These are phyloP conservation scores for Crypturellus tataupa DNA, from an alignment of 2,797 vertebrate species.

Conservation along the genomic window DNA sequence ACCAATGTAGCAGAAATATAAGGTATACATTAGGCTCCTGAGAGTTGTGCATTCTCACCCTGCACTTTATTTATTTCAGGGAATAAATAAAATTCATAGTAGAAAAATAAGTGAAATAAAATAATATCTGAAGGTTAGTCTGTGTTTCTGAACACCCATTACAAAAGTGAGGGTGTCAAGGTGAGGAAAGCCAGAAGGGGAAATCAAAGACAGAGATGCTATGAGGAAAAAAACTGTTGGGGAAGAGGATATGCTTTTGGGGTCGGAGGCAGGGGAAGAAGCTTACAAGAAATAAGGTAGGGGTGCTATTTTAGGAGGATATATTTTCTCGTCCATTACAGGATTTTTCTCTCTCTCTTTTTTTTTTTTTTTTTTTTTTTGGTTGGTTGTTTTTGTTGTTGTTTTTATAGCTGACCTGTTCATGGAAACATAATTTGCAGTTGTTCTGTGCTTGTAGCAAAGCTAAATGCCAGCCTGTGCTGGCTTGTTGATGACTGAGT, in stretches of 20 bases:
- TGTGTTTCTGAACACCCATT: not conserved
- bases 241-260: not conserved
- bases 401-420: not conserved
- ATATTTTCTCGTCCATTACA: not conserved
- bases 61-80: not conserved
- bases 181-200: not conserved
- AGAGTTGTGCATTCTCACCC: not conserved
- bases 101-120: too few species aligned
- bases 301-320: not conserved
- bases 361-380: too few species aligned
- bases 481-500: not conserved
- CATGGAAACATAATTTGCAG: conserved; percentile 3
- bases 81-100: too few species aligned
- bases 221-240: not conserved
- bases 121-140: not conserved
- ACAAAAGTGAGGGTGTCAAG: not conserved
- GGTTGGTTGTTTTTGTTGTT: not conserved
- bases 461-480: not conserved
- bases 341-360: too few species aligned
- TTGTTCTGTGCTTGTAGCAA: not conserved
- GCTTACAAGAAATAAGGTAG: not conserved
- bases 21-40: not conserved
- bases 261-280: not conserved
- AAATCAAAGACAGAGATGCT: not conserved
- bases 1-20: not conserved